phyloP scores from a whole-genome alignment of 2,113 vertebrate species.

The Stigmatopora argus region DNA sequence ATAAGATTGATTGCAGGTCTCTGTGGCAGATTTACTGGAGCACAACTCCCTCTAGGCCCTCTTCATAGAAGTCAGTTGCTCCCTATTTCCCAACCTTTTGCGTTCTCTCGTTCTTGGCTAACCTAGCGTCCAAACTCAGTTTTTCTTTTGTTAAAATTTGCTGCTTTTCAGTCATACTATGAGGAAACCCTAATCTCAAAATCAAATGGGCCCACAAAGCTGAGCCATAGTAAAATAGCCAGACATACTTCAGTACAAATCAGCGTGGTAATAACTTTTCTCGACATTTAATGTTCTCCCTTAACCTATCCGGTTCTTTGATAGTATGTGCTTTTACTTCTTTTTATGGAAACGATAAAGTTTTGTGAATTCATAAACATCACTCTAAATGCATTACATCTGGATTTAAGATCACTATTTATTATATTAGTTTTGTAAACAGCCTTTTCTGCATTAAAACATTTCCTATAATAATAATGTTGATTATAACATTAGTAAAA shows the following conservation, averaged over 20 bases:
- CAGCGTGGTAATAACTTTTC: conserved; percentile 24
- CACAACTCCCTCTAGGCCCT: conserved; percentile 74
- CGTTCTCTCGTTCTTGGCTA: conserved; percentile 1
- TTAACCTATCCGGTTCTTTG: conserved; percentile 31
- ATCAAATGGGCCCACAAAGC: conserved; percentile 31
- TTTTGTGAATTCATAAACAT: conserved; percentile 11
- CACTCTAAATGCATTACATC: conserved; percentile 7
- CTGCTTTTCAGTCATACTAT: conserved; percentile 26
- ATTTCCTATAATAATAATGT: background rate
- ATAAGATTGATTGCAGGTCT: conserved; percentile 72
- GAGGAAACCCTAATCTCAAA: conserved; percentile 20
- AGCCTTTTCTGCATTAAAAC: background rate
- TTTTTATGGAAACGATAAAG: conserved; percentile 35
- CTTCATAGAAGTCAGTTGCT: conserved; percentile 71
- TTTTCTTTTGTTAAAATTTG: conserved; percentile 44
- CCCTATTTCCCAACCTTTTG: conserved; percentile 47
- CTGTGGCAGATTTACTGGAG: conserved; percentile 74
- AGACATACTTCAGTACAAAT: conserved; percentile 9
- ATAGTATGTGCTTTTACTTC: conserved; percentile 23
- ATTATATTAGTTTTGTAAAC: background rate
- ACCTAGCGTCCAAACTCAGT: conserved; percentile 1
- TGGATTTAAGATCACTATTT: background rate
- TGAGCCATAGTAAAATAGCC: conserved; percentile 21
- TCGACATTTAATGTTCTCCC: conserved; percentile 36
- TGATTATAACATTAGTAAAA: background rate